A percentile compares a stretch with the other conserved stretches of the same genome.
Evolutionary conservation across 2,113 vertebrate genomes (phyloP).

Genomic region (Synchiropus splendidus): DNA sequence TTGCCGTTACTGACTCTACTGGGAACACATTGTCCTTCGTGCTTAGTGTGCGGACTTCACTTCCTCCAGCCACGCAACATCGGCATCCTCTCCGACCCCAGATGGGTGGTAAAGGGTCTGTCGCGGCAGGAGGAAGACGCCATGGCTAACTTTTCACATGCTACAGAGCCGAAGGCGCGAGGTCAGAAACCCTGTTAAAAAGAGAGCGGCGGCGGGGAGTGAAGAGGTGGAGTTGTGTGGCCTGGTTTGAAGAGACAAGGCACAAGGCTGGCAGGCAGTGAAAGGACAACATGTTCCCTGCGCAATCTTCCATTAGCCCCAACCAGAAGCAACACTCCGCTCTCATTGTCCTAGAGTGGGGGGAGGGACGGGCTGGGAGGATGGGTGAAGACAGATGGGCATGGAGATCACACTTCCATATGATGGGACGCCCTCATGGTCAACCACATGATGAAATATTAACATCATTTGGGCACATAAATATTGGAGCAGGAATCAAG

Average conservation of each 20-base stretch:
- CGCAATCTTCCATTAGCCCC: conserved; percentile 24
- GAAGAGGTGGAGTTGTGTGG: conserved; percentile 14
- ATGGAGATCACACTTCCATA: too few species aligned
- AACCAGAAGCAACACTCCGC: conserved; percentile 12
- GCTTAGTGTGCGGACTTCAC: not conserved
- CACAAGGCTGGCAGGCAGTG: conserved; percentile 23
- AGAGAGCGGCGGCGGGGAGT: too few species aligned
- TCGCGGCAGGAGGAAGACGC: too few species aligned
- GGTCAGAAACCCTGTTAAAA: conserved; percentile 1
- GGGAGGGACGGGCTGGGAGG: not conserved
- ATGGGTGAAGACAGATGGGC: too few species aligned
- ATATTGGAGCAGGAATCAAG: too few species aligned
- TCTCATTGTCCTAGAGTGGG: conserved; percentile 21
- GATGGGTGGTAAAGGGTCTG: not conserved
- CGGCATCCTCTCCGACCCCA: not conserved
- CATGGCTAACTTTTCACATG: too few species aligned
- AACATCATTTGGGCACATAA: too few species aligned
- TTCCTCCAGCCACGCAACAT: conserved; percentile 11
- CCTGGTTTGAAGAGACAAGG: conserved; percentile 25
- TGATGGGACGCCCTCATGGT: not conserved
- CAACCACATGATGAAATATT: too few species aligned
- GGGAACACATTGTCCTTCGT: conserved; percentile 17
- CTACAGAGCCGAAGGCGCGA: too few species aligned
- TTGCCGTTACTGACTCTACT: conserved; percentile 5
- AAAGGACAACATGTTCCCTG: conserved; percentile 57